Base-by-base conservation (phyloP, 1,140 invertebrate species). In the Teleogryllus occipitalis region DNA sequence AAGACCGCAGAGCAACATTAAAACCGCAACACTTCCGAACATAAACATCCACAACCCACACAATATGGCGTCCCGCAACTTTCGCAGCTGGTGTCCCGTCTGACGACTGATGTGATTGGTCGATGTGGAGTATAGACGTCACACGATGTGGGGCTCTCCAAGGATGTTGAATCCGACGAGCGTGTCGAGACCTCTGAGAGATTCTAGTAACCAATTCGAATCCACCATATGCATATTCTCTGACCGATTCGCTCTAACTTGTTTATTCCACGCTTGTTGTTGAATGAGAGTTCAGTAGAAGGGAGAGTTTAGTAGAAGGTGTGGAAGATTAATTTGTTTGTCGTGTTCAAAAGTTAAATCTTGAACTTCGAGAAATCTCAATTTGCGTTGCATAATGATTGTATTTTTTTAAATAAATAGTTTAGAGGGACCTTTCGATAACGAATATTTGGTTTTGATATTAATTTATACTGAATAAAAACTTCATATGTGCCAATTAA, bases 11-110 rank as follows among this genome's bases (percentile, higher is more conserved):
- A 78, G 79, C 82, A 84, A 79, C 82, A 79, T 76, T 80, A 81
- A 84, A 82, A 82, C 81, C 83, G 83, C 83, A 81, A 82, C 81
- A 82, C 82, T 47, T 82, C 83, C 83, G 82, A 82, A 85, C 83
- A 83, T 84, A 86, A 85, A 85, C 85, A 85, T 84, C 75, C 76
- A 79, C 84, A 83, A 82, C 82, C 82, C 82, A 80, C 72, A 81
- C 84, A 85, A 85, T 85, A 85, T 85, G 85, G 85, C 85, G 85
- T 84, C 84, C 81, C 84, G 82, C 83, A 82, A 83, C 82, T 84
- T 83, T 84, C 82, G 83, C 84, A 86, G 84, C 83, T 84, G 85
- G 84, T 83, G 84, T 84, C 84, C 83, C 83, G 82, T 83, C 84
- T 84, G 82, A 81, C 76, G 75, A 79, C 80, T 80, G 49, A 79